phyloP scores from a whole-genome alignment of 2,113 vertebrate genomes.

The Oceanodroma tethys region DNA sequence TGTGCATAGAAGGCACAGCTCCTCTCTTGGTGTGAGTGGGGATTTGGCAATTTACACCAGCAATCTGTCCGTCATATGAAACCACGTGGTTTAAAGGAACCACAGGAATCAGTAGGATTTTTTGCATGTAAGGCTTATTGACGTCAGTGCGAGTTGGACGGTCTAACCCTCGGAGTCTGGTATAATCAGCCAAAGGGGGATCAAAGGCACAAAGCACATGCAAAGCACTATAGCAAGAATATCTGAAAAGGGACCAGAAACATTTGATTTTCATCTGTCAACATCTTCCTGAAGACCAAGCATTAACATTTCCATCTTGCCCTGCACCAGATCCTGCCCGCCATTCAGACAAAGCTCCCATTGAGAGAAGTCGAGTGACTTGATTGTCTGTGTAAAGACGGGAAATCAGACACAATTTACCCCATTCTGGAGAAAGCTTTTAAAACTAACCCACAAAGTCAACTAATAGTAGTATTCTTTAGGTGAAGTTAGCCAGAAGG shows the following conservation, averaged over 20 bases:
- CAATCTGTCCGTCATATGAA: background rate
- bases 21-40: background rate
- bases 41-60: background rate
- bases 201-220: slow-evolving; percentile 31
- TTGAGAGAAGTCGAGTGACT: background rate
- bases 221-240: background rate
- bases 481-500: background rate
- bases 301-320: background rate
- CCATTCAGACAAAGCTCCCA: background rate
- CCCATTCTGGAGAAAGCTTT: background rate
- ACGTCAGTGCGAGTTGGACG: background rate
- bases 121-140: background rate
- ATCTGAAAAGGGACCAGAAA: slow-evolving; percentile 20
- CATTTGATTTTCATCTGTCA: slow-evolving; percentile 34
- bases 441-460: background rate
- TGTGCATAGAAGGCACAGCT: rapidly evolving
- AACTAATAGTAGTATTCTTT: background rate
- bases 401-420: background rate
- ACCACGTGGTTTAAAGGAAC: background rate
- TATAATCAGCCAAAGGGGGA: background rate
- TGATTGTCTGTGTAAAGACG: background rate
- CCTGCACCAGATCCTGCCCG: background rate
- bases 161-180: background rate
- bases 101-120: background rate
- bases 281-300: background rate